phyloP scores from a whole-genome alignment of 1,140 invertebrate species.

The Meloidogyne floridensis region DNA sequence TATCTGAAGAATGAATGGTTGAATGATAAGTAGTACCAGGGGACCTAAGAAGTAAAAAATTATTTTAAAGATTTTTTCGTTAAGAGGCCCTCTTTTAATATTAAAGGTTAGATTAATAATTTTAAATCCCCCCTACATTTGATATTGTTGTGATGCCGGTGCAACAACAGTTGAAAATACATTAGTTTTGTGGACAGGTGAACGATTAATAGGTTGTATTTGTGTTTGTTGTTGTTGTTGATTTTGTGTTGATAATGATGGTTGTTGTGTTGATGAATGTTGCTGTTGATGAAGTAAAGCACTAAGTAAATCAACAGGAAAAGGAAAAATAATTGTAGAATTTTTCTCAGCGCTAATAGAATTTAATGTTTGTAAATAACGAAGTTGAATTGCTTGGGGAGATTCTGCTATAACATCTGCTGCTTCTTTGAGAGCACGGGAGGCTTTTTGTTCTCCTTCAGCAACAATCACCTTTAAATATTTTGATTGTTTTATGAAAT shows the following conservation, averaged over 20 bases:
- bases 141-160: conserved; percentile 2
- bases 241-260: background rate
- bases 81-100: too few relatives aligned
- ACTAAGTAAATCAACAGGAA: conserved; percentile 58
- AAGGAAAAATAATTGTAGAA: conserved; percentile 92
- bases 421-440: conserved; percentile 67
- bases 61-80: too few relatives aligned
- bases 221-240: background rate
- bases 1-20: background rate
- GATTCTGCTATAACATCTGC: conserved; percentile 70
- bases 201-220: background rate
- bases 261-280: background rate
- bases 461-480: conserved; percentile 67
- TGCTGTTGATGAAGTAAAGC: conserved; percentile 48
- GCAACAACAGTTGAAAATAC: conserved; percentile 8
- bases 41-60: background rate
- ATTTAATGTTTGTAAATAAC: conserved; percentile 70
- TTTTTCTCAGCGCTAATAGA: conserved; percentile 86
- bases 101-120: too few relatives aligned
- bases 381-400: conserved; percentile 81
- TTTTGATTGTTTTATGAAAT: conserved; percentile 5
- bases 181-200: background rate
- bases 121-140: background rate
- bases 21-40: background rate
- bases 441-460: conserved; percentile 68